Evolutionary conservation across 2,113 vertebrate species (phyloP).

Genomic region (Benitochromis conjunctus): DNA sequence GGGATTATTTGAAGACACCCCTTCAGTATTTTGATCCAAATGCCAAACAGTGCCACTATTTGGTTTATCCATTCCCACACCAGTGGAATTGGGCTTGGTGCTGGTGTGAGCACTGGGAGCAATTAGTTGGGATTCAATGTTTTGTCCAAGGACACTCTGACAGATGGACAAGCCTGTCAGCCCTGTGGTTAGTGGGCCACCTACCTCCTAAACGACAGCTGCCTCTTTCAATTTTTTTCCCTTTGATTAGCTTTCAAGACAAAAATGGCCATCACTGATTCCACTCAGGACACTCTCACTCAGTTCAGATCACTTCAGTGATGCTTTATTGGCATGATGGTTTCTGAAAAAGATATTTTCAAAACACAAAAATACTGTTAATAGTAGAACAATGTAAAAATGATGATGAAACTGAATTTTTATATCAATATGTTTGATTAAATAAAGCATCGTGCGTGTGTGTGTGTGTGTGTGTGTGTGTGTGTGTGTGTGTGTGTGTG

Average conservation of each 20-base stretch:
- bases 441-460: not conserved
- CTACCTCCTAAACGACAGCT: not conserved
- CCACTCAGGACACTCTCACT: not conserved
- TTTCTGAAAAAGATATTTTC: not conserved
- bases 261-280: not conserved
- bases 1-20: not conserved
- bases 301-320: not conserved
- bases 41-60: not conserved
- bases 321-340: not conserved
- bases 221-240: not conserved
- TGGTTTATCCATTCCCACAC: not conserved
- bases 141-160: not conserved
- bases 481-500: not conserved
- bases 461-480: not conserved
- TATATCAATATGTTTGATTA: not conserved
- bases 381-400: not conserved
- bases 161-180: not conserved
- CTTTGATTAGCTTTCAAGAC: not conserved
- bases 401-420: not conserved
- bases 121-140: not conserved
- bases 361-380: not conserved
- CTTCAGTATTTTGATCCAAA: not conserved
- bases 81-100: not conserved
- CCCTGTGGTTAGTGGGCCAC: not conserved
- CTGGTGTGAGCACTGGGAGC: not conserved